These are phyloP conservation scores for Malurus splendens DNA, from an alignment of 2,797 vertebrate species.

Conservation along the genomic window DNA sequence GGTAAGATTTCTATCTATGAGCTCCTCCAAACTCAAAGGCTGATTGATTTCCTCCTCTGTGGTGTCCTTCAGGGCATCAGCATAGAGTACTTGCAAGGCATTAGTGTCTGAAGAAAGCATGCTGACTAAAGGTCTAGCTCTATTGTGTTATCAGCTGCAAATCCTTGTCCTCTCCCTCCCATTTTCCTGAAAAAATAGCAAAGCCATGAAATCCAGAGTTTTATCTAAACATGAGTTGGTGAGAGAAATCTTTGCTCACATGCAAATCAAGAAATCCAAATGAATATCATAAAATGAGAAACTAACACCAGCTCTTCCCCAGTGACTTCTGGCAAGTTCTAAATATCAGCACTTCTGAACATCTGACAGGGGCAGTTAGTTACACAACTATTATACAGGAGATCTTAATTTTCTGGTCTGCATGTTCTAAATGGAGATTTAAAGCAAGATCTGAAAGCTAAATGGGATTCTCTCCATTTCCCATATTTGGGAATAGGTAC, in stretches of 20 bases:
- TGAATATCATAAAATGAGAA: neutral
- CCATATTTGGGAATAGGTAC: neutral
- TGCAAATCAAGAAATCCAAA: neutral
- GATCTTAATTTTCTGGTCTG: neutral
- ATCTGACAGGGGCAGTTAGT: neutral
- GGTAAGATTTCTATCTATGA: neutral
- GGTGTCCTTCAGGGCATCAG: neutral
- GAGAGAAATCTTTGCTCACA: neutral
- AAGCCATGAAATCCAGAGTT: neutral
- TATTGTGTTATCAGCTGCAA: neutral
- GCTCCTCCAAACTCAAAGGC: neutral
- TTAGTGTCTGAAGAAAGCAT: neutral
- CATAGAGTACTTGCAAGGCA: neutral
- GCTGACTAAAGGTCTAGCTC: neutral
- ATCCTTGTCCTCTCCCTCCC: neutral
- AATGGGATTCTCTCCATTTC: neutral
- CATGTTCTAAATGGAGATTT: neutral
- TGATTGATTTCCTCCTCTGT: neutral
- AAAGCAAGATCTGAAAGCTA: neutral
- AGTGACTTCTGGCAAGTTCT: neutral
- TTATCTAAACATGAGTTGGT: neutral
- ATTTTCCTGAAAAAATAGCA: neutral
- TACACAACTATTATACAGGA: neutral
- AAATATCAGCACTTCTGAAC: neutral
- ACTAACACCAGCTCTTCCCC: neutral